Evolutionary conservation across 2,888 invertebrate species (phyloP), one percentile per base, ranked within the genome.

Genomic region (Drosophila fulvimacula): DNA sequence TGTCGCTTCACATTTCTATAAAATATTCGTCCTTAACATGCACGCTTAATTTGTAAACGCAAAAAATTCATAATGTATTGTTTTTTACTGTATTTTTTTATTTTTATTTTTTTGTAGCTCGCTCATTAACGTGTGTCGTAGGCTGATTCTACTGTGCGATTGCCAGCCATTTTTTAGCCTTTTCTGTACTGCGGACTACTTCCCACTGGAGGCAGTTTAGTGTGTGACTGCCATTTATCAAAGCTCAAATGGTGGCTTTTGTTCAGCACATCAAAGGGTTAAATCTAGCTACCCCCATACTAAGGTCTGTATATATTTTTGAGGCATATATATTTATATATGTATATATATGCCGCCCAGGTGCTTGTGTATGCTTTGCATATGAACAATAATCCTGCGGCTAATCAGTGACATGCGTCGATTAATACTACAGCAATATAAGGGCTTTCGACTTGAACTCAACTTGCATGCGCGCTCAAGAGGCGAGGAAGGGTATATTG

Each of bases 321-420:
- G n/a, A 11, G 0, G 11, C 5, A 24, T 24, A 24, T 58, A 24
- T 56, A 36, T 24, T 27, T n/a, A 4, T 46, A 46, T 27, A 27
- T 44, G 9, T 9, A 24, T 24, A 24, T 10, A n/a, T n/a, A 46
- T 46, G 9, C 5, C 9, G 11, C 2, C 0, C 30, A 48, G 30
- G 30, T 48, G 48, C 48, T 48, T 48, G 83, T 84, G 85, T 70
- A 13, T 19, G 48, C 48, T 48, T 52, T 64, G 74, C 69, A 78
- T 76, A 76, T 85, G 72, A 73, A 46, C 46, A 46, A 82, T 79
- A 83, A 75, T 83, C 83, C 87, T 83, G 80, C 79, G 81, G 82
- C 88, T 89, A 86, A 88, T 87, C 86, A 88, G 80, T 80, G 84
- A 80, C 84, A 87, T 80, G 86, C 80, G 84, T 82, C 87, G 82